Evolutionary conservation across 2,797 vertebrate genomes (phyloP).

Genomic region (Sebastes hopkinsi): DNA sequence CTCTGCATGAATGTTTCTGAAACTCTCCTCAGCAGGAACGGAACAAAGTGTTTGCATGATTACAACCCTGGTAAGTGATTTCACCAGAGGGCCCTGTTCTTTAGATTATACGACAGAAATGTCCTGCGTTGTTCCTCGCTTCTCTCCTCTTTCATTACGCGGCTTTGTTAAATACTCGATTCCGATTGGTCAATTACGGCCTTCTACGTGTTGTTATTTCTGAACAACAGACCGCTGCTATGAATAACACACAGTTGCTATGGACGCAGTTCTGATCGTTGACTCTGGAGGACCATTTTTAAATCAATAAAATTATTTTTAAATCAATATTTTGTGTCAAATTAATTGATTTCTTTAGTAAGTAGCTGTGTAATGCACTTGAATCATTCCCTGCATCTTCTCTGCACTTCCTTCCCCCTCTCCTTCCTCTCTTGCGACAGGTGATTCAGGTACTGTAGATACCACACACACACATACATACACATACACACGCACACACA

Average conservation of each 20-base stretch:
- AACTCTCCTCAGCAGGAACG: background rate
- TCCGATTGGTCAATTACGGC: background rate
- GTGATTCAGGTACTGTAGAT: slow-evolving; percentile 54
- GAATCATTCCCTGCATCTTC: background rate
- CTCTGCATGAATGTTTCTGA: background rate
- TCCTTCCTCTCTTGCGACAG: slow-evolving; percentile 44
- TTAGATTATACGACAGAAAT: background rate
- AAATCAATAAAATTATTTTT: background rate
- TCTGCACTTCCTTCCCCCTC: slow-evolving; percentile 38
- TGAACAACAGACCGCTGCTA: background rate
- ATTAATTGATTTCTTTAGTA: background rate
- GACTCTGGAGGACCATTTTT: background rate
- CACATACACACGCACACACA: slow-evolving; percentile 8
- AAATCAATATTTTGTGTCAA: background rate
- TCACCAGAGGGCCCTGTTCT: background rate
- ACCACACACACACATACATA: slow-evolving; percentile 14
- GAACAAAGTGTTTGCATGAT: background rate
- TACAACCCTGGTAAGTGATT: background rate
- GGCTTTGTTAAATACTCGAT: background rate
- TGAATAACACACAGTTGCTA: background rate
- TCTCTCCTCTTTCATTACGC: background rate
- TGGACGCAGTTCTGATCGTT: background rate
- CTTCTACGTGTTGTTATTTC: no score
- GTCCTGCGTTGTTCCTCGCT: background rate
- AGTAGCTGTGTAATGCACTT: background rate